These are phyloP conservation scores for Himalopsyche kuldschensis DNA, from an alignment of 2,888 invertebrate species.

Conservation along the genomic window DNA sequence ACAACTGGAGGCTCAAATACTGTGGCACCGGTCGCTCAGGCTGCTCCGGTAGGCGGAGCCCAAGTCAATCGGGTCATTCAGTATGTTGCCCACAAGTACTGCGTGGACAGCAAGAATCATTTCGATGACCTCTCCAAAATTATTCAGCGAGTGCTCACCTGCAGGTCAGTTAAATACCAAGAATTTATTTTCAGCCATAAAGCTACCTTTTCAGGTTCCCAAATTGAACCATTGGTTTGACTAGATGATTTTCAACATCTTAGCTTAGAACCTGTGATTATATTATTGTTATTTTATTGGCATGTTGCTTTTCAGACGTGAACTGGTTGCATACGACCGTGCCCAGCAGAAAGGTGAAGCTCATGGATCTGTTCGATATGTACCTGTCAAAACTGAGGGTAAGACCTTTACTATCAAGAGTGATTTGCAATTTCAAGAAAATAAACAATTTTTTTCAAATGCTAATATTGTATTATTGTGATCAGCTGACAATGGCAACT, in stretches of 20 bases:
- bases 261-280: neutral
- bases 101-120: conserved; percentile 89
- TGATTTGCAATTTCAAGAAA: too few species aligned
- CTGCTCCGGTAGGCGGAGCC: conserved; percentile 51
- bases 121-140: conserved; percentile 93
- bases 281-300: too few species aligned
- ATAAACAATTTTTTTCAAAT: neutral
- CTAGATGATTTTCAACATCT: neutral
- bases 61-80: conserved; percentile 93
- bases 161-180: conserved; percentile 56
- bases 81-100: conserved; percentile 91
- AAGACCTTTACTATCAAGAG: neutral
- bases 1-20: conserved; percentile 47
- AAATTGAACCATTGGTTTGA: too few species aligned
- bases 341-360: conserved; percentile 61
- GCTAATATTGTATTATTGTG: neutral
- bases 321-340: conserved; percentile 88
- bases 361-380: conserved; percentile 53
- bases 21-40: conserved; percentile 54
- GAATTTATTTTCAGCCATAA: neutral
- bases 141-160: conserved; percentile 88
- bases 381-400: conserved; percentile 46
- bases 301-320: conserved; percentile 52
- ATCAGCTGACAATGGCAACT: conserved; percentile 56
- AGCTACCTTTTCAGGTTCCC: too few species aligned